These are phyloP conservation scores for Corvus hawaiiensis DNA, from an alignment of 2,113 vertebrate genomes.

Conservation along the genomic window DNA sequence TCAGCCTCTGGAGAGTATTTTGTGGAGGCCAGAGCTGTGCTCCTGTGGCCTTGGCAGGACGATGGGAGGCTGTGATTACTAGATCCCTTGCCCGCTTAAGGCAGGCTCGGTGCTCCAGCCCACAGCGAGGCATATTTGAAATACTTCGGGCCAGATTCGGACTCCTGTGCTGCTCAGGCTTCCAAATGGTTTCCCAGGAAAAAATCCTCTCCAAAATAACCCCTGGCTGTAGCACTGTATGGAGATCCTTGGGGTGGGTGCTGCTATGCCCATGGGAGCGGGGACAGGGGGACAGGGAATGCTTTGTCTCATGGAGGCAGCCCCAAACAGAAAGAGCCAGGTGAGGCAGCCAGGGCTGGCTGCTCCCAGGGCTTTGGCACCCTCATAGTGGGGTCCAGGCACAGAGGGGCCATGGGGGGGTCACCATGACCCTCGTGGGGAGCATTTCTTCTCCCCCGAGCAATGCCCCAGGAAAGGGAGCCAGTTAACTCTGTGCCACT, in stretches of 20 bases:
- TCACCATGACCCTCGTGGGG: accelerated
- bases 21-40: not conserved
- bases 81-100: slow-evolving; percentile 63
- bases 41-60: not conserved
- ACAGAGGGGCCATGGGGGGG: accelerated
- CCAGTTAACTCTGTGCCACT: not conserved
- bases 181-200: not conserved
- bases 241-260: not conserved
- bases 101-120: slow-evolving; percentile 13
- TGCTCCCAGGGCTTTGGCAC: not conserved
- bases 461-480: not conserved
- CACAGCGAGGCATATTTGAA: slow-evolving; percentile 3
- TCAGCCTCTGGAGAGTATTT: not conserved
- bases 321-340: not conserved
- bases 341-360: accelerated
- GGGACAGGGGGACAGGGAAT: not conserved
- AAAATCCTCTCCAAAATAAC: not conserved
- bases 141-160: not conserved
- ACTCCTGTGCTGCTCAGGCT: not conserved
- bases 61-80: not conserved
- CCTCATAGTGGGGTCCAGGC: not conserved
- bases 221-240: accelerated
- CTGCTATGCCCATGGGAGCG: accelerated
- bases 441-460: not conserved
- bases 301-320: not conserved